Evolutionary conservation across 2,113 vertebrate species (phyloP).

Genomic region (Hippocampus mohnikei): DNA sequence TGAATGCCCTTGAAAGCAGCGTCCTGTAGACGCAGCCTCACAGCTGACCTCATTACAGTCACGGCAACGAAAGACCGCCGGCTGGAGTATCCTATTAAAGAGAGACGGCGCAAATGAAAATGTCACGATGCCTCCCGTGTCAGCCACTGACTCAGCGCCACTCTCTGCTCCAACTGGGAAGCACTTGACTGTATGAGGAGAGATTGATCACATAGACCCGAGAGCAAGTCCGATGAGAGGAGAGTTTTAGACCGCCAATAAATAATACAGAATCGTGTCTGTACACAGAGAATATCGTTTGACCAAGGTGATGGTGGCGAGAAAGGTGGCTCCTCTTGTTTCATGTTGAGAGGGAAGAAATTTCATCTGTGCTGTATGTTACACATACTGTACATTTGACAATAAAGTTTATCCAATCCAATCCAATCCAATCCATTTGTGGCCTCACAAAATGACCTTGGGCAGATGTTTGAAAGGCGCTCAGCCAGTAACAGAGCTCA

Average conservation of each 20-base stretch:
- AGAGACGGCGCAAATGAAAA: conserved; percentile 43
- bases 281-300: not conserved
- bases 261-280: not conserved
- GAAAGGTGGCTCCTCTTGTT: too few species aligned
- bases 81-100: conserved; percentile 32
- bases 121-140: conserved; percentile 22
- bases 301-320: conserved; percentile 3
- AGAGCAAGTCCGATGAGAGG: conserved; percentile 7
- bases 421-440: too few species aligned
- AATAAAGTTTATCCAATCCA: too few species aligned
- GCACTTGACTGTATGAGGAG: conserved; percentile 12
- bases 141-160: conserved; percentile 32
- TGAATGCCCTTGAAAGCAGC: conserved; percentile 17
- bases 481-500: conserved; percentile 8
- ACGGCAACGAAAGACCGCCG: conserved; percentile 13
- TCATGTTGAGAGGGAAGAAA: too few species aligned
- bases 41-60: conserved; percentile 41
- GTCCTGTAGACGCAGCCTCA: conserved; percentile 21
- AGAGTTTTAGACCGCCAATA: not conserved
- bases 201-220: conserved; percentile 20
- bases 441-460: conserved; percentile 49
- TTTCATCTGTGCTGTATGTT: too few species aligned
- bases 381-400: too few species aligned
- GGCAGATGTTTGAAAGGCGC: conserved; percentile 30
- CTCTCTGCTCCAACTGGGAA: conserved; percentile 25